Base-by-base conservation (phyloP, 2,113 vertebrate genomes). In the Hassar affinis region DNA sequence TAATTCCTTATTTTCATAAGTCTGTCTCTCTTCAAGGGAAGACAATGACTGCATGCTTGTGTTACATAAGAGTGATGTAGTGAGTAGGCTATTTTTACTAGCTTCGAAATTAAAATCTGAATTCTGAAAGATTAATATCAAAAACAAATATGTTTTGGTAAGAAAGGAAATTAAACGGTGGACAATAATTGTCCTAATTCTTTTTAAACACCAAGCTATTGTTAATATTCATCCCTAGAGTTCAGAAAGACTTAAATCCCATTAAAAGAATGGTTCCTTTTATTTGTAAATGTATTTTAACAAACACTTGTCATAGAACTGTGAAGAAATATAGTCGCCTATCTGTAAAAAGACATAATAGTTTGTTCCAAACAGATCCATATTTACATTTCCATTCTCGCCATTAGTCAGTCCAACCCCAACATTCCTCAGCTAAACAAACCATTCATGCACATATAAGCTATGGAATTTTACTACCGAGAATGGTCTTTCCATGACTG, bases 391-490 rank as follows among this genome's bases (percentile, higher is more conserved):
- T 78, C 35, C 54, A 78, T 78, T 78, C 22, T 57, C 59, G 33
- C 52, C 20, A 3, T 56, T 15, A 56, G 9, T 4, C 18, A 56
- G 30, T 38, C 75, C 52, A 78, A 42, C 33, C 10, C 52, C 18
- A 78, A 42, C 75, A 57, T 78, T 78, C 52, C 75, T 78, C 17
- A 25, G 57, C 52, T 38, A 20, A 57, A 38, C 52, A 78, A 57
- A 78, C 52, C 74, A 78, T 56, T 78, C 51, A 57, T 38, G 33
- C 75, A 78, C 75, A 59, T 78, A 54, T 78, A 59, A 2, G 76
- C 76, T 59, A 42, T 59, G 76, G 54, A 78, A 57, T 78, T 42
- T 59, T 59, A 59, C 33, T 42, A n/a, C 33, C 14, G 33, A 57
- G 33, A 38, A 38, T 27, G 20, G 10, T 38, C 33, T 78, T 45